Evolutionary conservation across 2,113 vertebrate genomes (phyloP).

Genomic region (Aspidoscelis tigris): DNA sequence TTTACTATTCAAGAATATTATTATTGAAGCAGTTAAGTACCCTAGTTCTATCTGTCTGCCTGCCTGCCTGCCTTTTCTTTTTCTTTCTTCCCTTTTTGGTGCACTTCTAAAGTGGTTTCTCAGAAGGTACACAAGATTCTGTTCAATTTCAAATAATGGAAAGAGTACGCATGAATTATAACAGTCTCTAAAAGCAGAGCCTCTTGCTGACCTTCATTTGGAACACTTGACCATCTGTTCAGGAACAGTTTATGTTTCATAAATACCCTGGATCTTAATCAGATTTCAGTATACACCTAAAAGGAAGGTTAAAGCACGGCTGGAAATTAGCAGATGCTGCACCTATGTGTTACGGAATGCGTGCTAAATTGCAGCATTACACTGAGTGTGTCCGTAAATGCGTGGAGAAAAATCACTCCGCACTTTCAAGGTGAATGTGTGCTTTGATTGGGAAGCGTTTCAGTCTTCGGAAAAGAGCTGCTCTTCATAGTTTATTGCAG

Average conservation of each 20-base stretch:
- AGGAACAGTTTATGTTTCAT: neutral
- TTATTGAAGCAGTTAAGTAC: neutral
- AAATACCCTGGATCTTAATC: conserved; percentile 28
- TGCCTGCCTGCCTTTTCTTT: neutral
- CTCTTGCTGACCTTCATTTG: conserved; percentile 27
- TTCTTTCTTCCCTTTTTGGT: neutral
- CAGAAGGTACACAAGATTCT: neutral
- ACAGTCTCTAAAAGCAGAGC: neutral
- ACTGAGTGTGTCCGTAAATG: conserved; percentile 36
- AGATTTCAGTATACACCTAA: conserved; percentile 27
- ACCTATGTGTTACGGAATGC: conserved; percentile 35
- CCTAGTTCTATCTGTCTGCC: neutral
- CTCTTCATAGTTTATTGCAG: neutral
- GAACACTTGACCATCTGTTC: conserved; percentile 11
- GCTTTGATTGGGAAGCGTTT: conserved; percentile 17
- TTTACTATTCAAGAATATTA: neutral
- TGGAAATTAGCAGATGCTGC: neutral
- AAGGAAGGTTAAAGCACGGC: conserved; percentile 15
- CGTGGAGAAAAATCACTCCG: neutral
- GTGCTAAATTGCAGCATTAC: neutral
- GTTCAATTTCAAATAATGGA: neutral
- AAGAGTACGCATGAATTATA: neutral
- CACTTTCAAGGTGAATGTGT: conserved; percentile 22
- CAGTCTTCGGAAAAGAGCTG: conserved; percentile 7
- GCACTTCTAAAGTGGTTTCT: neutral